phyloP scores from a whole-genome alignment of 2,113 vertebrate species.

The Hippocampus abdominalis region DNA sequence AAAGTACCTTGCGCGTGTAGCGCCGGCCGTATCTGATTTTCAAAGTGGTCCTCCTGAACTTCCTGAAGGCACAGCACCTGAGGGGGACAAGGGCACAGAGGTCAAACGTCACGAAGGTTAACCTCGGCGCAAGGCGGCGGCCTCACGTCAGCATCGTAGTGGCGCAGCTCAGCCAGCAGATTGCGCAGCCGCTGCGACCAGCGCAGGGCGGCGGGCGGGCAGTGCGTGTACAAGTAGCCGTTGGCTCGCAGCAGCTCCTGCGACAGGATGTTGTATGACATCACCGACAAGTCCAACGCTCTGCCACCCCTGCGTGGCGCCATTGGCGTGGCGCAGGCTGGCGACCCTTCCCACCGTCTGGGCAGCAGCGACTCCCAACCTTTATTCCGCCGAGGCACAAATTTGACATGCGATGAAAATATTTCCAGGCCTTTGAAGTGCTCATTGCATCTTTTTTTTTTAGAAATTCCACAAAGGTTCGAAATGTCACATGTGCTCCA shows the following conservation, averaged over 20 bases:
- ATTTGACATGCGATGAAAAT: no score
- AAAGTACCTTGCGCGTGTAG: slow-evolving; percentile 77
- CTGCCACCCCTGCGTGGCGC: slow-evolving; percentile 44
- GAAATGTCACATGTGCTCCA: background rate
- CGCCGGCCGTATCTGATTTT: slow-evolving; percentile 83
- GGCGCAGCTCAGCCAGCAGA: slow-evolving; percentile 83
- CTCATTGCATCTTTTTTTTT: no score
- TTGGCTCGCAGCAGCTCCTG: slow-evolving; percentile 90
- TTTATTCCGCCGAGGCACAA: background rate
- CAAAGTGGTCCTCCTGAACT: slow-evolving; percentile 92
- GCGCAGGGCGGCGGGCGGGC: slow-evolving; percentile 71
- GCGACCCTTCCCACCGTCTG: slow-evolving; percentile 81
- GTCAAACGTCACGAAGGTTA: background rate
- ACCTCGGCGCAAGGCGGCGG: background rate
- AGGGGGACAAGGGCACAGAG: background rate
- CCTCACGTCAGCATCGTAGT: slow-evolving; percentile 87
- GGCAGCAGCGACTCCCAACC: slow-evolving; percentile 47
- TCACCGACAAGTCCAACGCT: slow-evolving; percentile 87
- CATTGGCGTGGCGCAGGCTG: slow-evolving; percentile 42
- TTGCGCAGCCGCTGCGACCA: slow-evolving; percentile 86
- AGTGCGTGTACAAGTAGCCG: slow-evolving; percentile 86
- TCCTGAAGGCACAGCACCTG: slow-evolving; percentile 97
- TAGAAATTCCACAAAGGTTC: background rate
- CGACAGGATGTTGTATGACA: slow-evolving; percentile 96
- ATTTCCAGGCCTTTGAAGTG: no score